Evolutionary conservation across 2,888 invertebrate species (phyloP).

Genomic region (Lepidochrysops patricia): DNA sequence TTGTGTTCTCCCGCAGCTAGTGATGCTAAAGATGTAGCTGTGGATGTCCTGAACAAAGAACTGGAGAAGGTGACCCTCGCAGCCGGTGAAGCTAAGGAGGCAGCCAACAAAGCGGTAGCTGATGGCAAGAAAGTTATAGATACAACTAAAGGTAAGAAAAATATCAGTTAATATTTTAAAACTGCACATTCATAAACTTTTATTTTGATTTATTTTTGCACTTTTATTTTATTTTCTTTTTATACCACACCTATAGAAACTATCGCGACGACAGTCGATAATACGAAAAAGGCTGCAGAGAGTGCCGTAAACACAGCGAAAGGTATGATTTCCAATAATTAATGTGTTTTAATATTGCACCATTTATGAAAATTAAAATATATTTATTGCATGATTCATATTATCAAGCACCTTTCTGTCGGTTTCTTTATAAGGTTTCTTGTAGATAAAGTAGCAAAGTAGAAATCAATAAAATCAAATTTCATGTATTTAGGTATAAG

Average conservation of each 20-base stretch:
- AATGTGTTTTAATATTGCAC: not conserved
- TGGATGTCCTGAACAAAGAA: conserved; percentile 71
- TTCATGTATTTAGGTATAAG: conserved; percentile 1
- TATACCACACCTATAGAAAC: conserved; percentile 42
- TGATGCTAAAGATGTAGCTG: conserved; percentile 62
- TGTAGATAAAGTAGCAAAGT: conserved; percentile 41
- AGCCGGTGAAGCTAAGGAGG: conserved; percentile 62
- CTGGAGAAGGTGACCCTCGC: conserved; percentile 62
- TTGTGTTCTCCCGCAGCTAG: conserved; percentile 35
- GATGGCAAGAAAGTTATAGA: conserved; percentile 68
- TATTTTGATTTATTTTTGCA: conserved; percentile 17
- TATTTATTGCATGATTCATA: not conserved
- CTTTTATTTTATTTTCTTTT: conserved; percentile 20
- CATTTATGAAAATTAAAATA: not conserved
- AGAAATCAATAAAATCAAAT: conserved; percentile 1
- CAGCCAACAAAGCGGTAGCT: conserved; percentile 57
- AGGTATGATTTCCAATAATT: conserved; percentile 53
- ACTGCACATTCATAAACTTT: not conserved
- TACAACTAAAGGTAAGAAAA: conserved; percentile 54
- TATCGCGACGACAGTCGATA: conserved; percentile 53
- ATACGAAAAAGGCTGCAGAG: conserved; percentile 63
- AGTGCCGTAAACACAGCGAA: conserved; percentile 57
- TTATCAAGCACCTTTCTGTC: not conserved
- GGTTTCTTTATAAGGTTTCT: conserved; percentile 1
- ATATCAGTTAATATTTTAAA: not conserved